A percentile compares a stretch with the other conserved stretches of the same genome.
phyloP scores from a whole-genome alignment of 1,140 invertebrate species.

The Geopemphigus sp. region DNA sequence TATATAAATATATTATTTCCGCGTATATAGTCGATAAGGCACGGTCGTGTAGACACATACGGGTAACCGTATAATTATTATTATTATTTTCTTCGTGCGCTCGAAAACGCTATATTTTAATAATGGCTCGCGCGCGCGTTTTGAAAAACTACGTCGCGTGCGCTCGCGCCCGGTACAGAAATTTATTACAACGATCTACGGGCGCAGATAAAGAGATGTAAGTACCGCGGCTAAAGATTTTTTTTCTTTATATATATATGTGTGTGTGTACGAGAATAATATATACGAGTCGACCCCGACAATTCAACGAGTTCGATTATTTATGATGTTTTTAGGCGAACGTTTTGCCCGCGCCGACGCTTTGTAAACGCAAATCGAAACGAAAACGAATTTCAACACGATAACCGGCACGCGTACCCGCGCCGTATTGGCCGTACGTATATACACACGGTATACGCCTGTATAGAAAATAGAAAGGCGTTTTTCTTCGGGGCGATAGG shows the following conservation, averaged over 20 bases:
- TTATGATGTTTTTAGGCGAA: constrained; percentile 12
- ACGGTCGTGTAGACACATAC: neutral
- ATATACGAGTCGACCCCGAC: neutral
- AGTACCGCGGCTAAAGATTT: constrained; percentile 9
- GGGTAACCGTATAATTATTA: constrained; percentile 11
- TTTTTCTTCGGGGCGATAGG: neutral
- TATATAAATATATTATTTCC: too few relatives aligned
- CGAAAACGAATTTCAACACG: neutral
- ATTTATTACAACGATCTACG: constrained; percentile 41
- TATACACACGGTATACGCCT: too few relatives aligned
- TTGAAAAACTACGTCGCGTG: constrained; percentile 36
- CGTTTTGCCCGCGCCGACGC: neutral
- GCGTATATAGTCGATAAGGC: neutral
- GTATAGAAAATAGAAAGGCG: neutral
- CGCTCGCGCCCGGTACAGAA: constrained; percentile 21
- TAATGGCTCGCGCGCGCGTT: neutral
- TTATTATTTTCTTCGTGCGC: neutral
- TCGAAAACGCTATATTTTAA: constrained; percentile 11
- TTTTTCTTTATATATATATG: neutral
- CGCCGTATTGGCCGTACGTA: too few relatives aligned
- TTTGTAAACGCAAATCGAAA: constrained; percentile 34
- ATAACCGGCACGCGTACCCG: too few relatives aligned
- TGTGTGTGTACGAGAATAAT: neutral
- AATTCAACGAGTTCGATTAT: constrained; percentile 42
- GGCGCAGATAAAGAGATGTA: constrained; percentile 34